Base-by-base conservation (phyloP, 2,888 invertebrate species). In the Chouioia cunea region DNA sequence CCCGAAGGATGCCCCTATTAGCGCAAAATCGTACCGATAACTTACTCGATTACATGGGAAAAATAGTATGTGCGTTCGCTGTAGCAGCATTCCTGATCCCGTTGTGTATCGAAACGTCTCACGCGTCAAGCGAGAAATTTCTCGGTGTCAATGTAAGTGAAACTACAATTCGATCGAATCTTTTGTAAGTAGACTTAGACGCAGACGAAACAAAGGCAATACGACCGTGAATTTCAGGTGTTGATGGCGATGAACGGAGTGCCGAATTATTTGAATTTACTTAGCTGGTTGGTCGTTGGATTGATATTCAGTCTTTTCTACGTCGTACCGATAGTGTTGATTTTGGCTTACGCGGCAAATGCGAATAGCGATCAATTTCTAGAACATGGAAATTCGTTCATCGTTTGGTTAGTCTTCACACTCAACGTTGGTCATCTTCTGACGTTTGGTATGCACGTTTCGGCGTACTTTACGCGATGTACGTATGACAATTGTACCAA, bases 181-280 rank as follows among this genome's bases (percentile, higher is more conserved):
- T 56, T 23, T 54, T 36, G 47, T 43, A 47, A n/a, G 15, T 52
- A 48, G 16, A 20, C 2, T 50, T 3, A 14, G 52, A 58, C 20
- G 10, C 65, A 23, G 12, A 47, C 53, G 14, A 8, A 62, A 18
- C 48, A 27, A 18, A 57, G 16, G 16, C n/a, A 44, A 36, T 36
- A 36, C 6, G 10, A 1, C 10, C 12, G 0, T 14, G 23, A 56
- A 60, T 76, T 74, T 2, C 48, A 82, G 82, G 79, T 81, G 56
- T 65, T 83, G 53, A 82, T 82, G 80, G 76, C 79, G 18, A 81
- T 83, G 70, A 82, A 82, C 53, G 83, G 83, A n/a, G 80, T 83
- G 10, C 79, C 77, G 36, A 72, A 75, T 20, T 71, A 72, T 47
- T 76, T 80, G 27, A 82, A 82, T 76, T 74, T 82, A 66, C 74